phyloP scores from a whole-genome alignment of 2,888 invertebrate species.

The Amaurobius ferox region DNA sequence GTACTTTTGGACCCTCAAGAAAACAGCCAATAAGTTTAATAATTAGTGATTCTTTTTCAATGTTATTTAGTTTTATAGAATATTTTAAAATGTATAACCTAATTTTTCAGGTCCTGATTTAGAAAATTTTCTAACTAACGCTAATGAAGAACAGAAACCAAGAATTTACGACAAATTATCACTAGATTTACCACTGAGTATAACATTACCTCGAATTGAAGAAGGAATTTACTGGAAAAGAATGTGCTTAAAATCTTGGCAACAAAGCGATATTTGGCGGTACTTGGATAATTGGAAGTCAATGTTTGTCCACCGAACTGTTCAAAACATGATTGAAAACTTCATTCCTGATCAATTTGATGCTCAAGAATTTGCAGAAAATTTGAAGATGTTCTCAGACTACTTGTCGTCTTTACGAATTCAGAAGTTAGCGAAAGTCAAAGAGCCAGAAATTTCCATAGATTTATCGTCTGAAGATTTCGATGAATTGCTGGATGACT shows the following conservation, averaged over 20 bases:
- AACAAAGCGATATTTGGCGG: not conserved
- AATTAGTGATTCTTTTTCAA: too few relatives aligned
- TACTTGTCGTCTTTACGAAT: slow-evolving; percentile 32
- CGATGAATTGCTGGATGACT: slow-evolving; percentile 26
- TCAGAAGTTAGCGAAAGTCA: not conserved
- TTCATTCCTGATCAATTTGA: slow-evolving; percentile 22
- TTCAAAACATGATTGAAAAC: slow-evolving; percentile 35
- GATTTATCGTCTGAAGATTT: slow-evolving; percentile 29
- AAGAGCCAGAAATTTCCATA: not conserved
- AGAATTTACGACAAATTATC: slow-evolving; percentile 20
- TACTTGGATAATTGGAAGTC: slow-evolving; percentile 35
- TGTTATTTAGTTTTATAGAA: too few relatives aligned
- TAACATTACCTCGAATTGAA: not conserved
- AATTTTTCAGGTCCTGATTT: slow-evolving; percentile 38
- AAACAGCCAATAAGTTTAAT: too few relatives aligned
- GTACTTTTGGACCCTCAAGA: too few relatives aligned
- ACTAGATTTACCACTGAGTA: slow-evolving; percentile 34
- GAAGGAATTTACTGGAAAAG: slow-evolving; percentile 44
- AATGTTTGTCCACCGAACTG: slow-evolving; percentile 33
- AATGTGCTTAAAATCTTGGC: slow-evolving; percentile 30
- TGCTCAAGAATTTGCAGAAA: slow-evolving; percentile 2
- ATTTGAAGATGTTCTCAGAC: slow-evolving; percentile 1
- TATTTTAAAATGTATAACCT: too few relatives aligned
- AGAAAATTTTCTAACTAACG: not conserved
- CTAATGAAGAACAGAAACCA: slow-evolving; percentile 13